Evolutionary conservation across 2,113 vertebrate genomes (phyloP).

Genomic region (Miniopterus natalensis): DNA sequence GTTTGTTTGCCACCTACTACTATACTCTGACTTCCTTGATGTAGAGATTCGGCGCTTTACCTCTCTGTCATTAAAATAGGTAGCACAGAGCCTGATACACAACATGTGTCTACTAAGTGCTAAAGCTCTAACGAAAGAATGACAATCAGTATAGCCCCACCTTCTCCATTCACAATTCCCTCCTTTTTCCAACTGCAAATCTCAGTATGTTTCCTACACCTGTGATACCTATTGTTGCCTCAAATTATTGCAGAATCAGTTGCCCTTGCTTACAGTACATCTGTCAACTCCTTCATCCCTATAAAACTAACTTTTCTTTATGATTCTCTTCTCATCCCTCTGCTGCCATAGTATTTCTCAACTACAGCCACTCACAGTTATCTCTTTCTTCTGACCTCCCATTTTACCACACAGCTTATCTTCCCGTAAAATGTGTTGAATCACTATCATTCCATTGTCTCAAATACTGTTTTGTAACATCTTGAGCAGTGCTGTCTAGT

Average conservation of each 20-base stretch:
- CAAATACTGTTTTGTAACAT: neutral
- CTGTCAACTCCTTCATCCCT: neutral
- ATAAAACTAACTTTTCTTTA: neutral
- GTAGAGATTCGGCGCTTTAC: neutral
- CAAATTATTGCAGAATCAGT: neutral
- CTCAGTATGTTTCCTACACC: neutral
- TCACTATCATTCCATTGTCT: neutral
- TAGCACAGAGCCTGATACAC: neutral
- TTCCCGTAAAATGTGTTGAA: neutral
- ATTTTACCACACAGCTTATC: neutral
- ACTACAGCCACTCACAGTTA: neutral
- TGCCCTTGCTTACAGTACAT: neutral
- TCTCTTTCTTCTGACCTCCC: slow-evolving; percentile 28
- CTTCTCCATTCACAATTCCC: neutral
- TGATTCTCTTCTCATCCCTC: neutral
- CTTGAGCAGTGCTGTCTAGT: neutral
- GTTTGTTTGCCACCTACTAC: neutral
- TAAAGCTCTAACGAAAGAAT: neutral
- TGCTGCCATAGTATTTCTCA: neutral
- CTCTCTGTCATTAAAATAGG: neutral
- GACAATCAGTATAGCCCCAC: too few relatives aligned
- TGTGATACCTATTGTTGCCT: neutral
- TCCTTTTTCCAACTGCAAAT: neutral
- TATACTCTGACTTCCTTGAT: neutral
- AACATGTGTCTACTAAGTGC: neutral